These are phyloP conservation scores for Ceratotherium simum DNA, from an alignment of 2,113 vertebrate species.

Conservation along the genomic window DNA sequence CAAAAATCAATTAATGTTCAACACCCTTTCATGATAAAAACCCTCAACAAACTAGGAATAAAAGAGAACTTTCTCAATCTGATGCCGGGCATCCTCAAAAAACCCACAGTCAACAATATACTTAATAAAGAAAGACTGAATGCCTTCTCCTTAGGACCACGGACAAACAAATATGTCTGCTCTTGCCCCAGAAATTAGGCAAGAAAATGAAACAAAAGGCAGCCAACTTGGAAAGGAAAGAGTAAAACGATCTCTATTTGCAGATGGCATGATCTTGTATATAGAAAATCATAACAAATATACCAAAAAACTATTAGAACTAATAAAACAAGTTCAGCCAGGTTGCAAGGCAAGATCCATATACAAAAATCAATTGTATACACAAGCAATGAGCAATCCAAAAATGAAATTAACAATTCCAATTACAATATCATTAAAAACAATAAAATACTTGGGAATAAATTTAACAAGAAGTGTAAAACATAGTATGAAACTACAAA, in stretches of 20 bases:
- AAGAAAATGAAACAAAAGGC: neutral
- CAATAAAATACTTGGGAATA: neutral
- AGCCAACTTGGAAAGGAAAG: neutral
- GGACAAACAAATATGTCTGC: neutral
- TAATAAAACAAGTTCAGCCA: conserved; percentile 8
- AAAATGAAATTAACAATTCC: conserved; percentile 1
- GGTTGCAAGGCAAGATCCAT: neutral
- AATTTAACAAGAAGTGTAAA: neutral
- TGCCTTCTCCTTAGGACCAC: neutral
- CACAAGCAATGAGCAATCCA: neutral
- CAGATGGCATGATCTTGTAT: neutral
- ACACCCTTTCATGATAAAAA: neutral
- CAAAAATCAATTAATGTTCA: neutral
- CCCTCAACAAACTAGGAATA: neutral
- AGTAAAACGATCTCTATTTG: neutral
- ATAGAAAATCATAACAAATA: neutral
- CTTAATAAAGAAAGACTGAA: neutral
- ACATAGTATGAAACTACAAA: neutral
- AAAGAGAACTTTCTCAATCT: neutral
- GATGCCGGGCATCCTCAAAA: neutral
- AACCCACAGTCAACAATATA: neutral
- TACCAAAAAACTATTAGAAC: neutral
- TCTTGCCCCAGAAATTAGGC: neutral
- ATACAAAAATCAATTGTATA: neutral
- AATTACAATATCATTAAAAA: neutral